A percentile compares a stretch with the other conserved stretches of the same genome.
Evolutionary conservation across 23 tunicate species (phyloP).

Genomic region (Trididemnum clinides): DNA sequence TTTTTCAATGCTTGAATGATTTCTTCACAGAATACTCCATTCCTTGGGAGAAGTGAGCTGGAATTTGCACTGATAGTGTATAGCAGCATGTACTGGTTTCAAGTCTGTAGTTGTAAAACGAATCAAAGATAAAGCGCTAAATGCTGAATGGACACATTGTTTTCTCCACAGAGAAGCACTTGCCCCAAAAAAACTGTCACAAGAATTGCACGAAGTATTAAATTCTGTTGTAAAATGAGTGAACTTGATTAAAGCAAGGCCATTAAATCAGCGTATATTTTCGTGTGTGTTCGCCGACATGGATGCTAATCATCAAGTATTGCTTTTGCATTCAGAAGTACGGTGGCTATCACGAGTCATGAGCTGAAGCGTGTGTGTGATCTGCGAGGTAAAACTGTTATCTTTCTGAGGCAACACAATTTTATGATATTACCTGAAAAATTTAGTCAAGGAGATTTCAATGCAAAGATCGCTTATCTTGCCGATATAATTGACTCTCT

Average conservation of each 20-base stretch:
- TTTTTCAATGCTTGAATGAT: slow-evolving; percentile 31
- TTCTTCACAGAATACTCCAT: slow-evolving; percentile 30
- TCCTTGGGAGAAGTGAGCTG: slow-evolving; percentile 43
- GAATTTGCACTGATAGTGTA: slow-evolving; percentile 39
- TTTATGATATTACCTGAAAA: too few relatives aligned
- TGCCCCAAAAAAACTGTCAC: slow-evolving; percentile 24
- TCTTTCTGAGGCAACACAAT: too few relatives aligned
- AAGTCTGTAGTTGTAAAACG: slow-evolving; percentile 18
- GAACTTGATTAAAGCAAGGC: slow-evolving; percentile 40
- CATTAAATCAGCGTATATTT: slow-evolving; percentile 35
- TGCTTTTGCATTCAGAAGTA: slow-evolving; percentile 18
- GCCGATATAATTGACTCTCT: too few relatives aligned
- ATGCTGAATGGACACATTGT: slow-evolving; percentile 34
- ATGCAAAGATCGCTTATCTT: too few relatives aligned
- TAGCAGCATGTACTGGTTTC: slow-evolving; percentile 40
- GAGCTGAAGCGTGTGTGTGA: slow-evolving; percentile 26
- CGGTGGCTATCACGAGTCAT: slow-evolving; percentile 21
- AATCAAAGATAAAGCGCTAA: slow-evolving; percentile 38
- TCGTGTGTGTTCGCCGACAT: slow-evolving; percentile 27
- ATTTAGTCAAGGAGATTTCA: too few relatives aligned
- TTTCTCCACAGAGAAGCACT: slow-evolving; percentile 45
- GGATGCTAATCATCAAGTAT: slow-evolving; percentile 45
- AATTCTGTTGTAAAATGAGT: slow-evolving; percentile 37
- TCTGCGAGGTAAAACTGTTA: slow-evolving; percentile 20
- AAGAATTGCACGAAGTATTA: slow-evolving; percentile 30